Evolutionary conservation across 1,140 invertebrate genomes (phyloP), one percentile per base, ranked within the genome.

Genomic region (Drosophila equinoxialis): DNA sequence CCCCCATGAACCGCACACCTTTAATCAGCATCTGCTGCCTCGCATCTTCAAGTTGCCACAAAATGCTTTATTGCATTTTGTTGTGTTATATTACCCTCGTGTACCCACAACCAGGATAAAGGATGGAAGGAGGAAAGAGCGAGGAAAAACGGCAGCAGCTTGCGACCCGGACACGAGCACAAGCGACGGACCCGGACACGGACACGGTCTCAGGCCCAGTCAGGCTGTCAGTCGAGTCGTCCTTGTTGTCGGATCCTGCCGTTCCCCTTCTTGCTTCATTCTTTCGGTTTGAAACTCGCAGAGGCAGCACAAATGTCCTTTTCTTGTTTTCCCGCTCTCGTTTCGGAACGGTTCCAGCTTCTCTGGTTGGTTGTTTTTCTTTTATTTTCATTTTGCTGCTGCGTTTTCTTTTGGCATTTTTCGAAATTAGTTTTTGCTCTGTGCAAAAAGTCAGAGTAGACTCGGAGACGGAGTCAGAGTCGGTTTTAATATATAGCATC

Each of bases 381-480:
- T 80, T 84, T 84, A 87, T 89, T 90, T 78, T 78, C 80, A 75
- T 81, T 81, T 78, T 84, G 84, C 84, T 89, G 80, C 84, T 89
- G 80, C 84, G 84, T 87, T 87, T 87, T 91, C 87, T 90, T 90
- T 89, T 90, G 87, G 89, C 81, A 90, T 91, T 91, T 90, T 91
- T 90, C 89, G 83, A 91, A 90, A 90, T 90, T 91, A 91, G 89
- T 91, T 90, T 90, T 90, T 91, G 81, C 84, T 90, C 77, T 78
- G 74, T 85, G 69, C 79, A 68, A 82, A 68, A 77, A 60, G 81
- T 73, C 39, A 78, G 74, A 69, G 79, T 37, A 73, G 57, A 66
- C 54, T 33, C 61, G n/a, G 65, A 71, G 57, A 55, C 45, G 48
- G 68, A 68, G 82, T 66, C 76, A 58, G 84, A 89, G 84, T 89